Evolutionary conservation across 2,888 invertebrate genomes (phyloP).

Genomic region (Scaptomyza tumidula): DNA sequence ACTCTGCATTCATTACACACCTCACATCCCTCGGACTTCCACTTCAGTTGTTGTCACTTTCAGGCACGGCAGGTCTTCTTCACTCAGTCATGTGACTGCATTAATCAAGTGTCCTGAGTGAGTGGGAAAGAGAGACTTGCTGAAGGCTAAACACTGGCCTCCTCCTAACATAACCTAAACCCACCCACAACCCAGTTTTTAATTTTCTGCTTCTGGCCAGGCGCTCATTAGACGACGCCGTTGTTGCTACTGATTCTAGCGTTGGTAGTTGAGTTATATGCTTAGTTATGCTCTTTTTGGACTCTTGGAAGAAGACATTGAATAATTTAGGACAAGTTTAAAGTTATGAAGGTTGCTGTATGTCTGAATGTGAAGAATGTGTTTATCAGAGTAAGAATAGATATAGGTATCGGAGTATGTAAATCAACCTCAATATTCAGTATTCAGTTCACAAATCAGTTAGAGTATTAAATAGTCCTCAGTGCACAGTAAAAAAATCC

Average conservation of each 20-base stretch:
- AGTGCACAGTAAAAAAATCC: neutral
- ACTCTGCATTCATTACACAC: neutral
- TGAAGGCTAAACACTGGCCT: neutral
- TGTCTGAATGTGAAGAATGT: too few relatives aligned
- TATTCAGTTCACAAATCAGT: too few relatives aligned
- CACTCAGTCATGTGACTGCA: slow-evolving; percentile 61
- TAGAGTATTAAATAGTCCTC: slow-evolving; percentile 23
- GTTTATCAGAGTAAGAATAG: too few relatives aligned
- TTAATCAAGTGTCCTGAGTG: slow-evolving; percentile 60
- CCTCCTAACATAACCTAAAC: neutral
- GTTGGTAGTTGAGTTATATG: neutral
- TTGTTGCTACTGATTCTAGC: slow-evolving; percentile 4
- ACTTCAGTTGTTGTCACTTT: slow-evolving; percentile 41
- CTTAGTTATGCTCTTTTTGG: too few relatives aligned
- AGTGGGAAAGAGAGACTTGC: neutral
- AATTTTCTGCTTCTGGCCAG: slow-evolving; percentile 11
- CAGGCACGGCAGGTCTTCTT: slow-evolving; percentile 1
- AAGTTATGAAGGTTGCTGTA: neutral
- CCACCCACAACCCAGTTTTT: slow-evolving; percentile 2
- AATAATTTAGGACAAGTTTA: neutral
- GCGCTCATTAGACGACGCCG: slow-evolving; percentile 22
- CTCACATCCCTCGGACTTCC: slow-evolving; percentile 24
- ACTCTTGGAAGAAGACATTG: neutral
- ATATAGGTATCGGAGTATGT: too few relatives aligned
- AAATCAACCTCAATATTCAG: too few relatives aligned